These are phyloP conservation scores for Zosterops lateralis DNA, from an alignment of 2,113 vertebrate species.

Conservation along the genomic window DNA sequence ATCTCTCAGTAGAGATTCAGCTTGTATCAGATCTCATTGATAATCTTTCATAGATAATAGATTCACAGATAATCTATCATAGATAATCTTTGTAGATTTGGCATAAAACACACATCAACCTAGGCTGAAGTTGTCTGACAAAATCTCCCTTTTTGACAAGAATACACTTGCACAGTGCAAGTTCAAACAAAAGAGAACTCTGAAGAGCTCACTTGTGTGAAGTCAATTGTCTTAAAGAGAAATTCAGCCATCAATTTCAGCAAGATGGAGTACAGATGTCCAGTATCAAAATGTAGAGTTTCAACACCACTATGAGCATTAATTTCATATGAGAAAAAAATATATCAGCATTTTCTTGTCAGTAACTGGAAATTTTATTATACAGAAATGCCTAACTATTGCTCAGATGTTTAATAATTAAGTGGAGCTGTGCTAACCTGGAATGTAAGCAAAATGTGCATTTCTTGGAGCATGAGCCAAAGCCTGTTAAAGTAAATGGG, in stretches of 20 bases:
- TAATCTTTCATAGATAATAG: no score
- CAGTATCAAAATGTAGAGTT: not conserved
- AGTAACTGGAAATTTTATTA: not conserved
- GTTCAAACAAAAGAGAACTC: not conserved
- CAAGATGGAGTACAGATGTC: not conserved
- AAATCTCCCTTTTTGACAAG: not conserved
- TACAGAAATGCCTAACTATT: not conserved
- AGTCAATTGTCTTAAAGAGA: not conserved
- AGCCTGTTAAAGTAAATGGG: slow-evolving; percentile 12
- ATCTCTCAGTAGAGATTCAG: not conserved
- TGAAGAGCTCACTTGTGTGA: not conserved
- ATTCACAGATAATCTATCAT: no score
- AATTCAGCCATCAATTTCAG: not conserved
- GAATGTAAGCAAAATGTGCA: not conserved
- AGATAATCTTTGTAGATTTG: not conserved
- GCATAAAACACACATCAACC: not conserved
- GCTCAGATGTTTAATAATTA: slow-evolving; percentile 19
- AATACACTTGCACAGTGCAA: not conserved
- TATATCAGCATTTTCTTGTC: not conserved
- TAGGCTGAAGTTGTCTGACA: not conserved
- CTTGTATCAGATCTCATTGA: not conserved
- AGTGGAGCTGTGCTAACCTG: not conserved
- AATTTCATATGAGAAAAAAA: not conserved
- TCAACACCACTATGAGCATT: not conserved
- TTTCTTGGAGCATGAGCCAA: not conserved